Percentiles rank a stretch among this genome's conserved stretches.
phyloP scores from a whole-genome alignment of 2,113 vertebrate genomes.

The Mungos mungo region DNA sequence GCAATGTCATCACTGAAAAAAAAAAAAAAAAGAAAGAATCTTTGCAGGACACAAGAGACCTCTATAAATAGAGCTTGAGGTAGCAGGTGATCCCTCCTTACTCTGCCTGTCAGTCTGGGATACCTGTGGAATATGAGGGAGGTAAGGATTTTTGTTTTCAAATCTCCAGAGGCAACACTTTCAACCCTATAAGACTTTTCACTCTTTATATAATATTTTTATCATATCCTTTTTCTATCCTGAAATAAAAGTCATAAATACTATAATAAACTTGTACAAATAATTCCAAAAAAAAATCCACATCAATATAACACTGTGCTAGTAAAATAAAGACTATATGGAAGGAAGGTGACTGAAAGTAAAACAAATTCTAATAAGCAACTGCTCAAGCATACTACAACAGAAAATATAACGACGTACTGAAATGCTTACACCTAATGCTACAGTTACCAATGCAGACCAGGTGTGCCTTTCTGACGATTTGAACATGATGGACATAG shows the following conservation, averaged over 20 bases:
- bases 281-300: not conserved
- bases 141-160: not conserved
- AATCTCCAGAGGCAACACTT: not conserved
- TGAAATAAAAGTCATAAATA: not conserved
- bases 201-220: not conserved
- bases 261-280: not conserved
- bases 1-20: not conserved
- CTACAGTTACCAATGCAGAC: not conserved
- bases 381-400: not conserved
- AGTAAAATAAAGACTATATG: not conserved
- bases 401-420: not conserved
- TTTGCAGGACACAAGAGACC: not conserved
- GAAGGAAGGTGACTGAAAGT: not conserved
- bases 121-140: not conserved
- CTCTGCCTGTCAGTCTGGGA: not conserved
- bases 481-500: not conserved
- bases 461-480: not conserved
- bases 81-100: not conserved
- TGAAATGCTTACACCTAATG: not conserved
- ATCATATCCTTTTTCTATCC: not conserved
- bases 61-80: not conserved
- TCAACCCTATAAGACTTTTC: not conserved
- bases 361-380: not conserved
- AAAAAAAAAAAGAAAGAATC: not conserved
- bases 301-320: not conserved